Evolutionary conservation across 2,113 vertebrate species (phyloP).

Genomic region (Oncorhynchus clarkii): DNA sequence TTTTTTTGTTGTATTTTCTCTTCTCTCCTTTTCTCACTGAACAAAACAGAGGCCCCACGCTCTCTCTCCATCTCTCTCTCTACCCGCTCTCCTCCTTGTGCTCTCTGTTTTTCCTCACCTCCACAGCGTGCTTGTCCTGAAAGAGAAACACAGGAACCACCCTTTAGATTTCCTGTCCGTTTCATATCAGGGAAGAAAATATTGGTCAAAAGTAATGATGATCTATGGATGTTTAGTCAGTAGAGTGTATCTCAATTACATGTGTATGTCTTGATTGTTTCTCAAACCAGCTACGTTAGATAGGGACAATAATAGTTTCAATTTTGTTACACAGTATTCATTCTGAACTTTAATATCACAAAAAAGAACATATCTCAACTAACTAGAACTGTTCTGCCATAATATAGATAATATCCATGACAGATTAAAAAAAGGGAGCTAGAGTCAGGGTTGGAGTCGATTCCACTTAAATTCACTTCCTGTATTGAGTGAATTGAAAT

Average conservation of each 20-base stretch:
- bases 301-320: too few relatives aligned
- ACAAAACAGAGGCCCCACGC: neutral
- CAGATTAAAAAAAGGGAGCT: too few relatives aligned
- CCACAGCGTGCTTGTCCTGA: slow-evolving; percentile 90
- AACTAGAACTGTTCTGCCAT: too few relatives aligned
- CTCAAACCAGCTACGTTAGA: neutral
- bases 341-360: too few relatives aligned
- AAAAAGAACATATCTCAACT: too few relatives aligned
- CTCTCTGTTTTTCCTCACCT: slow-evolving; percentile 89
- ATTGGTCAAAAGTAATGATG: neutral
- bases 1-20: neutral
- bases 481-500: too few relatives aligned
- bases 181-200: neutral
- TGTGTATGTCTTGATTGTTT: neutral
- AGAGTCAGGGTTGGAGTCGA: too few relatives aligned
- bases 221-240: neutral
- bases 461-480: too few relatives aligned
- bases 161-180: neutral
- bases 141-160: slow-evolving; percentile 47
- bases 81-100: slow-evolving; percentile 80
- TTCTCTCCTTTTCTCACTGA: neutral
- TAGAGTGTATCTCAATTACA: neutral
- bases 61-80: slow-evolving; percentile 14
- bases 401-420: neutral
- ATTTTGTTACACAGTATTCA: too few relatives aligned